Base-by-base conservation (phyloP, 1,140 invertebrate genomes). In the Papilio helenus region DNA sequence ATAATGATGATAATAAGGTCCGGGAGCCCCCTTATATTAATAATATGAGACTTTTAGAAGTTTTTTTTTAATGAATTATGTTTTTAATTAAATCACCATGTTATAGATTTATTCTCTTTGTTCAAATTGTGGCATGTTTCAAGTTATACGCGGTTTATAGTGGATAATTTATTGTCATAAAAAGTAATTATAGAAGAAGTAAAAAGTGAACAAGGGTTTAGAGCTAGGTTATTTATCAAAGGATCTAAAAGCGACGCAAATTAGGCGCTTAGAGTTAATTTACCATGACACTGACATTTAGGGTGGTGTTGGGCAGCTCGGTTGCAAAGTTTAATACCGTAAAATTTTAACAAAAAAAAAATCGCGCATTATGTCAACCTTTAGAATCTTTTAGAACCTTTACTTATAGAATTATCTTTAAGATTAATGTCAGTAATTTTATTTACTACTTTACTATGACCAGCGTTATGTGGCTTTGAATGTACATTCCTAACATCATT, bases 211-310 rank as follows among this genome's bases (percentile, higher is more conserved):
- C 39, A 74, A 44, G 72, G 39, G n/a, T 39, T 39, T 51, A 23
- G 44, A 20, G 72, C 44, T 74, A 14, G 42, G 42, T 44, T 26
- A 74, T 74, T 74, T 74, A 74, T 74, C 72, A 74, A 74, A 74
- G 72, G 72, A 74, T 74, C 72, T 51, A 74, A 74, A 74, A 74
- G 72, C 23, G 72, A 23, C 39, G 39, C 72, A 74, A 74, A 74
- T 74, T 74, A 74, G 20, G 42, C 1, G 72, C 20, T 74, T 74
- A 74, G 14, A 26, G n/a, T 74, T 74, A 74, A 74, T 74, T 74
- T 74, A 49, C 72, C 72, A 23, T 74, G 72, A 74, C 72, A 49
- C 29, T 20, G 71, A 72, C 34, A 72, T 72, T 74, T 51, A 74
- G 44, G 72, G 72, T 49, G 72, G 42, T 20, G 44, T 74, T 49